Evolutionary conservation across 1,140 invertebrate species (phyloP).

Genomic region (Trachymyrmex septentrionalis): DNA sequence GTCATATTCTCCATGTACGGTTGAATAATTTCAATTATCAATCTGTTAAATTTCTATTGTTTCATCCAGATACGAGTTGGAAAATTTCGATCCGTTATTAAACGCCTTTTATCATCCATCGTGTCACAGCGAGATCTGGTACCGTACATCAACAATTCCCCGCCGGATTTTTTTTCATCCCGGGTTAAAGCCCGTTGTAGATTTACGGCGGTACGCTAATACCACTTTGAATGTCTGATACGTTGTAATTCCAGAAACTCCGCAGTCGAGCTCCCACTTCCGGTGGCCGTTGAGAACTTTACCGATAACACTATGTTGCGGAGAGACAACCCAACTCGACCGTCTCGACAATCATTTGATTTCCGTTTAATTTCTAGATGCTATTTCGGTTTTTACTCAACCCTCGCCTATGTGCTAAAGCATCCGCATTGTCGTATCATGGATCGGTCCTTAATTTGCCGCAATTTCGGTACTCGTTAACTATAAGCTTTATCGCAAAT

Average conservation of each 20-base stretch:
- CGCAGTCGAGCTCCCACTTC: constrained; percentile 50
- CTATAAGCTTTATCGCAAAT: constrained; percentile 32
- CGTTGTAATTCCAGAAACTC: constrained; percentile 66
- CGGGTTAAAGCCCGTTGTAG: constrained; percentile 62
- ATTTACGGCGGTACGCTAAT: constrained; percentile 71
- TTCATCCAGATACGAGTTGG: background rate
- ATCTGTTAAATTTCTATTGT: constrained; percentile 2
- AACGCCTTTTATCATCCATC: constrained; percentile 46
- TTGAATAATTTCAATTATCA: constrained; percentile 64
- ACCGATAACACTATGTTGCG: constrained; percentile 68
- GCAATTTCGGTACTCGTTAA: constrained; percentile 40
- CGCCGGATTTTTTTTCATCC: constrained; percentile 31
- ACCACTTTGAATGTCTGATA: constrained; percentile 72
- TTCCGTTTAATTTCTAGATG: constrained; percentile 69
- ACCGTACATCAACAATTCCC: constrained; percentile 54
- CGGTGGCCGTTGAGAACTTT: constrained; percentile 57
- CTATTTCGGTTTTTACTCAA: constrained; percentile 54
- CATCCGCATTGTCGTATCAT: constrained; percentile 6
- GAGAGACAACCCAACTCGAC: constrained; percentile 36
- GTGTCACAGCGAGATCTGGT: background rate
- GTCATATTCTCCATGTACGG: constrained; percentile 35
- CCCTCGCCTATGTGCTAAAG: constrained; percentile 17
- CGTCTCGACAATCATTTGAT: constrained; percentile 51
- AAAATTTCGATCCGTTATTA: constrained; percentile 59
- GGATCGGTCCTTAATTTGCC: constrained; percentile 45